phyloP scores from a whole-genome alignment of 2,797 vertebrate species.

The Pseudochromis fuscus region DNA sequence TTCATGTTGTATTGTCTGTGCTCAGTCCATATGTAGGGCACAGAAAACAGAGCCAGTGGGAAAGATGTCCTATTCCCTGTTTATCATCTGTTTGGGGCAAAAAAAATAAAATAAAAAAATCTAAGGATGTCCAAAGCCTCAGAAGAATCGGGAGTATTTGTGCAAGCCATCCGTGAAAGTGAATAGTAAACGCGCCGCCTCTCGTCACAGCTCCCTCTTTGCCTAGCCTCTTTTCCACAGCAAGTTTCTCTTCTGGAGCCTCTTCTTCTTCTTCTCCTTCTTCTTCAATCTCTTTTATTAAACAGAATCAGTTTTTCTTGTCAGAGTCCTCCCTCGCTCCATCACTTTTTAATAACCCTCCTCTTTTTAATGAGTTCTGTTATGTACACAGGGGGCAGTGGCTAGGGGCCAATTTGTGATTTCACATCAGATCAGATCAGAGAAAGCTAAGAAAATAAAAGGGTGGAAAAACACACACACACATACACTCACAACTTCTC shows the following conservation, averaged over 20 bases:
- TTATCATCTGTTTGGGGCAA: slow-evolving; percentile 57
- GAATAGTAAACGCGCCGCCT: slow-evolving; percentile 56
- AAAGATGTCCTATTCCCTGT: slow-evolving; percentile 69
- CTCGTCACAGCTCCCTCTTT: slow-evolving; percentile 58
- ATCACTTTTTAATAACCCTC: slow-evolving; percentile 86
- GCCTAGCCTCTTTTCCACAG: slow-evolving; percentile 56
- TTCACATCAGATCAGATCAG: slow-evolving; percentile 83
- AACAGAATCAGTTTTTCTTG: slow-evolving; percentile 79
- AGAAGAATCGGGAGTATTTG: slow-evolving; percentile 58
- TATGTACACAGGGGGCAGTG: slow-evolving; percentile 83
- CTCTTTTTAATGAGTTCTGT: slow-evolving; percentile 85
- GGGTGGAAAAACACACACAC: slow-evolving; percentile 9
- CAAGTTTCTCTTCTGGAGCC: slow-evolving; percentile 57
- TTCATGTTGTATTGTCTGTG: slow-evolving; percentile 42
- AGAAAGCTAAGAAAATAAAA: slow-evolving; percentile 67
- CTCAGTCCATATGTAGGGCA: slow-evolving; percentile 69
- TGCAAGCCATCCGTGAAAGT: slow-evolving; percentile 64
- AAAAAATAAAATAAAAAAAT: slow-evolving; percentile 77
- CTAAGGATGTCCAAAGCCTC: slow-evolving; percentile 62
- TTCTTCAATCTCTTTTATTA: slow-evolving; percentile 73
- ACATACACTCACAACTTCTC: slow-evolving; percentile 42
- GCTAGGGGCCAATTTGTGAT: slow-evolving; percentile 85
- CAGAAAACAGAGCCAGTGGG: slow-evolving; percentile 39
- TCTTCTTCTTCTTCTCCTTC: slow-evolving; percentile 28
- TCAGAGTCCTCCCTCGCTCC: slow-evolving; percentile 76